Conservation (phyloP, 2,888 invertebrate genomes). For the Alsophila aescularia region DNA sequence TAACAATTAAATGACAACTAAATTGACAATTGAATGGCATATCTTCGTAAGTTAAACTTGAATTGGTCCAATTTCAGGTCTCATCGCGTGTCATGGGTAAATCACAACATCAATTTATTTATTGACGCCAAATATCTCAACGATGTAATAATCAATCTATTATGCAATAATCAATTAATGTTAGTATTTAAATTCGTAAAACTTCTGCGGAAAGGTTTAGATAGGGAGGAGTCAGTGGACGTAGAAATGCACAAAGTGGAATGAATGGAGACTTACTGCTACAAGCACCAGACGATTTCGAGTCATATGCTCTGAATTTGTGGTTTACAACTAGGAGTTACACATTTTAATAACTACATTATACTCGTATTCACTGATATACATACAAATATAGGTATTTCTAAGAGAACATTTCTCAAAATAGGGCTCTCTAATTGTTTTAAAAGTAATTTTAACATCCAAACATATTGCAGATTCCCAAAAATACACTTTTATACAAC, state of each 20-base stretch:
- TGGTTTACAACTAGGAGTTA: slow-evolving; percentile 47
- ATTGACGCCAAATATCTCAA: slow-evolving; percentile 5
- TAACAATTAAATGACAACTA: neutral
- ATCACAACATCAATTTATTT: slow-evolving; percentile 49
- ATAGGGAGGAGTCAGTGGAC: slow-evolving; percentile 39
- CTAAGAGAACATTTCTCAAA: slow-evolving; percentile 36
- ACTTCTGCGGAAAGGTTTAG: slow-evolving; percentile 17
- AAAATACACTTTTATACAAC: slow-evolving; percentile 57
- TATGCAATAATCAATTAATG: slow-evolving; percentile 10
- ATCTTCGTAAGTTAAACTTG: slow-evolving; percentile 28
- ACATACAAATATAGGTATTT: slow-evolving; percentile 34
- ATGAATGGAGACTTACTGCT: slow-evolving; percentile 77
- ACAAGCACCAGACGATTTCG: slow-evolving; percentile 79
- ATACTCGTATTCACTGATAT: slow-evolving; percentile 42
- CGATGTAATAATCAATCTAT: slow-evolving; percentile 17
- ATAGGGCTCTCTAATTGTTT: slow-evolving; percentile 29
- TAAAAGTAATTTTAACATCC: slow-evolving; percentile 44
- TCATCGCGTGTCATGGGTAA: slow-evolving; percentile 62
- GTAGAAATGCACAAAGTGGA: slow-evolving; percentile 71
- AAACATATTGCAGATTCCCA: slow-evolving; percentile 82
- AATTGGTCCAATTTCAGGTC: slow-evolving; percentile 71
- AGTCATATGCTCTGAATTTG: slow-evolving; percentile 58
- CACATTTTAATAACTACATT: slow-evolving; percentile 44
- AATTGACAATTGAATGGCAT: slow-evolving; percentile 3
- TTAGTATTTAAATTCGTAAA: slow-evolving; percentile 38